Evolutionary conservation across 1,140 invertebrate genomes (phyloP).

Genomic region (Temnothorax curvispinosus): DNA sequence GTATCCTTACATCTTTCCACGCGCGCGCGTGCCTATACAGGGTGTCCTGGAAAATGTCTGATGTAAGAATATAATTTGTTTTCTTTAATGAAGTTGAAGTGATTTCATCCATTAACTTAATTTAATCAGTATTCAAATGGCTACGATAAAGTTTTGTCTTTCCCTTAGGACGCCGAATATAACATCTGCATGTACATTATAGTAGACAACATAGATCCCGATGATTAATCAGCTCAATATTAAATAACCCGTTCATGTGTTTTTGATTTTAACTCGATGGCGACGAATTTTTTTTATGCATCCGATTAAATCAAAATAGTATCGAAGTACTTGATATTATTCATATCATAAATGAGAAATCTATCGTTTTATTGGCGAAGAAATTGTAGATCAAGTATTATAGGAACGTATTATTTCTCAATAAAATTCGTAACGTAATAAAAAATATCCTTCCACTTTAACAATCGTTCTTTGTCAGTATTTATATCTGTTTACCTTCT

Average conservation of each 20-base stretch:
- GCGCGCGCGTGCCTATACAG: neutral
- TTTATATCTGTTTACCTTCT: neutral
- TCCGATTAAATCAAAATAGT: slow-evolving; percentile 46
- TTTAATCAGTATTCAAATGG: neutral
- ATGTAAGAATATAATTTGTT: neutral
- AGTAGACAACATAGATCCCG: slow-evolving; percentile 29
- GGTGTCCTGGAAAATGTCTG: neutral
- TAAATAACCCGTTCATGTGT: slow-evolving; percentile 56
- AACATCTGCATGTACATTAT: slow-evolving; percentile 17
- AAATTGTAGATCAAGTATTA: neutral
- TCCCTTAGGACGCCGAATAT: neutral
- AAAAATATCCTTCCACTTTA: neutral
- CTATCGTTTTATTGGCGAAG: slow-evolving; percentile 53
- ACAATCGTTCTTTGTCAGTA: neutral
- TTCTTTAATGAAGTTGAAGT: neutral
- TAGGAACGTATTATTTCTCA: neutral
- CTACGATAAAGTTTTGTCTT: neutral
- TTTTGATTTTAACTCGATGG: slow-evolving; percentile 6
- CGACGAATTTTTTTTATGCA: neutral
- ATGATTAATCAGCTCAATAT: slow-evolving; percentile 62
- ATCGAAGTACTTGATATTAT: neutral
- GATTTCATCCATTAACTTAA: neutral
- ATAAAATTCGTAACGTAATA: slow-evolving; percentile 4
- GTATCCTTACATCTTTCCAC: slow-evolving; percentile 31
- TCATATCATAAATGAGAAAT: slow-evolving; percentile 29